Percentiles rank a stretch among this genome's conserved stretches.
phyloP scores from a whole-genome alignment of 2,113 vertebrate genomes.

The Peucedramus taeniatus region DNA sequence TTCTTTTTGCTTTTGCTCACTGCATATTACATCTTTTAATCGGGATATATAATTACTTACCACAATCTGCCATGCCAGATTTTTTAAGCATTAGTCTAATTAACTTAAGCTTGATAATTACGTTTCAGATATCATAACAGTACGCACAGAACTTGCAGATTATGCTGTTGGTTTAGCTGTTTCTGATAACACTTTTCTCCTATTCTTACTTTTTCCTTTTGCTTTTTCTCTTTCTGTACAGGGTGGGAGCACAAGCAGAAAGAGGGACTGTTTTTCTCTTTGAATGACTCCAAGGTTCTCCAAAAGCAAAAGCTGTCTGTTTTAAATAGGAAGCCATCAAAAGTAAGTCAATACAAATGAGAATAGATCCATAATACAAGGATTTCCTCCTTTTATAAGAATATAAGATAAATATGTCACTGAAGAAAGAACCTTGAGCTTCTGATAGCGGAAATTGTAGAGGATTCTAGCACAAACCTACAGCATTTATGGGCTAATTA shows the following conservation, averaged over 20 bases:
- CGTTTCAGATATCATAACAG: slow-evolving; percentile 67
- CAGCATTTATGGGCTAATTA: slow-evolving; percentile 1
- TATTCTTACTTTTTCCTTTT: slow-evolving; percentile 9
- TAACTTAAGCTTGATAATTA: slow-evolving; percentile 80
- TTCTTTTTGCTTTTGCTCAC: slow-evolving; percentile 58
- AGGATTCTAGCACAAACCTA: not conserved
- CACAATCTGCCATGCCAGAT: slow-evolving; percentile 78
- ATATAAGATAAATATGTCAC: not conserved
- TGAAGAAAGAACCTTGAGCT: not conserved
- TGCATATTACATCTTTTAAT: slow-evolving; percentile 75
- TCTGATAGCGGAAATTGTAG: not conserved
- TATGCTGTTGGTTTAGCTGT: slow-evolving; percentile 50
- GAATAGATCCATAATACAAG: not conserved
- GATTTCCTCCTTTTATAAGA: not conserved
- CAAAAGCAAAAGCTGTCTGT: slow-evolving; percentile 6
- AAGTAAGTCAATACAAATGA: slow-evolving; percentile 1
- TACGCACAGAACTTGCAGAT: slow-evolving; percentile 48
- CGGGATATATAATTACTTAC: slow-evolving; percentile 78
- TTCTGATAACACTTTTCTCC: slow-evolving; percentile 51
- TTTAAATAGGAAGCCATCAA: slow-evolving; percentile 24
- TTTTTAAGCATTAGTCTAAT: slow-evolving; percentile 83
- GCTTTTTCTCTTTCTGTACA: not conserved
- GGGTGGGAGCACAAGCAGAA: not conserved
- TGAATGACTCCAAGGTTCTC: not conserved
- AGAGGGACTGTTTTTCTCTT: not conserved